These are phyloP conservation scores for Takifugu rubripes DNA, from an alignment of 2,797 vertebrate species.

Conservation along the genomic window DNA sequence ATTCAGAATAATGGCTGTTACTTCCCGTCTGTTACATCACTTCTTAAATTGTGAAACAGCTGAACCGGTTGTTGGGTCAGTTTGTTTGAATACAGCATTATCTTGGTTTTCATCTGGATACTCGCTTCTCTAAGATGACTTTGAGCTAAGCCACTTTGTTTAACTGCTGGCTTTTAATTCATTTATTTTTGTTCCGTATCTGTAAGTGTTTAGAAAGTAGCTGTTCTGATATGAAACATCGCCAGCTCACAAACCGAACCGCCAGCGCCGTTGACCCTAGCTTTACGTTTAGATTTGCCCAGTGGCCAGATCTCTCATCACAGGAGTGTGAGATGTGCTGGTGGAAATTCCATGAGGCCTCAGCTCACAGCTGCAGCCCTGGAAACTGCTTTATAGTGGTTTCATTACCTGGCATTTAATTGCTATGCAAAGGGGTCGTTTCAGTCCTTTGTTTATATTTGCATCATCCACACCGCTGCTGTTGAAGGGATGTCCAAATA, in stretches of 20 bases:
- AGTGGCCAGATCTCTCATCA: conserved; percentile 11
- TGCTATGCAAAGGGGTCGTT: too few species aligned
- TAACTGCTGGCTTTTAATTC: too few species aligned
- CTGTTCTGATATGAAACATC: too few species aligned
- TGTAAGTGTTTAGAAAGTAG: too few species aligned
- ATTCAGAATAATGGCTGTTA: too few species aligned
- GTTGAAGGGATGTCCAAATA: too few species aligned
- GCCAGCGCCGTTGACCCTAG: background rate
- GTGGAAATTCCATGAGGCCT: conserved; percentile 2
- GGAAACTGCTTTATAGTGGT: background rate
- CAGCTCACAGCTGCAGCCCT: too few species aligned
- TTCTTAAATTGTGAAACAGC: background rate
- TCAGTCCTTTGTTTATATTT: background rate
- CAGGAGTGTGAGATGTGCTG: conserved; percentile 28
- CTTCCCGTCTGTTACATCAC: too few species aligned
- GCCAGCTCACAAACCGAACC: too few species aligned
- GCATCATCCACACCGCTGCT: background rate
- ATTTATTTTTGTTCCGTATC: too few species aligned
- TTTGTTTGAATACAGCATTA: background rate
- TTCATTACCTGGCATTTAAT: too few species aligned
- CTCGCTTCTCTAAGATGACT: conserved; percentile 5
- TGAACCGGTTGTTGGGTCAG: conserved; percentile 13
- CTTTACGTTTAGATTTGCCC: background rate
- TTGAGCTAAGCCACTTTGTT: background rate
- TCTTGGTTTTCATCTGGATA: conserved; percentile 4